A percentile compares a stretch with the other conserved stretches of the same genome.
phyloP scores from a whole-genome alignment of 2,113 vertebrate genomes.

The Cepphus grylle region DNA sequence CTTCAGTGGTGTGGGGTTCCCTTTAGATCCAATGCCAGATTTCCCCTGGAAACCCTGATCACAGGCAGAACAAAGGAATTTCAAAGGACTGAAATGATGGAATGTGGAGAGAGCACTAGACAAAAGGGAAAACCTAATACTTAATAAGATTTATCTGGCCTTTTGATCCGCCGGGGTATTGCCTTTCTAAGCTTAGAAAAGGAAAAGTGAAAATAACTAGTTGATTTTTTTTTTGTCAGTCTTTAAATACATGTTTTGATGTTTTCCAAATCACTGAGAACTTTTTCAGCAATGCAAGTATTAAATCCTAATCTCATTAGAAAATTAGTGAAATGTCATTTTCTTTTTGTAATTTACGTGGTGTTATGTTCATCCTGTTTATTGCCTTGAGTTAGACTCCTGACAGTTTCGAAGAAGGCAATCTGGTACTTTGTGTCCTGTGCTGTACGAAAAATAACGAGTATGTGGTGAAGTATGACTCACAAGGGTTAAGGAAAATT shows the following conservation, averaged over 20 bases:
- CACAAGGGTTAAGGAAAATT: not conserved
- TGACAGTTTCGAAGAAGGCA: not conserved
- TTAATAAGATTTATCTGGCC: conserved; percentile 72
- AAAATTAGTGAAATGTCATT: not conserved
- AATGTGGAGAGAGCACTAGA: conserved; percentile 64
- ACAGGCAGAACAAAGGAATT: conserved; percentile 69
- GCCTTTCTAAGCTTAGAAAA: conserved; percentile 21
- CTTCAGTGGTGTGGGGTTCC: conserved; percentile 54
- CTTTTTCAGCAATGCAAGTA: not conserved
- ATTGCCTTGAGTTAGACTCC: not conserved
- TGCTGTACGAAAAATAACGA: not conserved
- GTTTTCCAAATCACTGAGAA: not conserved
- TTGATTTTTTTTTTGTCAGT: not conserved
- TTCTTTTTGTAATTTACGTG: not conserved
- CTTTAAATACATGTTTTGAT: not conserved
- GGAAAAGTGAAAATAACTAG: not conserved
- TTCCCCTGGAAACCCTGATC: conserved; percentile 62
- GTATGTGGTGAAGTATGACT: not conserved
- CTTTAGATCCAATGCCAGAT: conserved; percentile 74
- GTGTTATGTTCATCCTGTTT: not conserved
- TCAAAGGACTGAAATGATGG: conserved; percentile 67
- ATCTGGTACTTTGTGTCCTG: not conserved
- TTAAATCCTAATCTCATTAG: not conserved
- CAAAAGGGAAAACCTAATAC: conserved; percentile 62
- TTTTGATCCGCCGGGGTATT: conserved; percentile 49